Evolutionary conservation across 2,888 invertebrate genomes (phyloP).

Genomic region (Ophion ellenae): DNA sequence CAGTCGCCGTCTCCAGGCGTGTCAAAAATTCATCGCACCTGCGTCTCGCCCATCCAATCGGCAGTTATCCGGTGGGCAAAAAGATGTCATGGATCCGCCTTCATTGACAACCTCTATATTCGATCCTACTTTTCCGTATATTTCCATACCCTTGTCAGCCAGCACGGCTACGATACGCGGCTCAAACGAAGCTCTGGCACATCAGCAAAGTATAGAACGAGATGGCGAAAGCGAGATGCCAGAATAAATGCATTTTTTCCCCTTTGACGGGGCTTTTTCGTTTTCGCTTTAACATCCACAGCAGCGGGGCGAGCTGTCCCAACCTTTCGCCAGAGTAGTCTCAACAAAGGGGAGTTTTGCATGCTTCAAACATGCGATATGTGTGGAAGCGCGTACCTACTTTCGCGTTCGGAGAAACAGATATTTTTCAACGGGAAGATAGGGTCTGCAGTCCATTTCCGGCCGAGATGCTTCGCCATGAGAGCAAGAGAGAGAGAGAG

Average conservation of each 20-base stretch:
- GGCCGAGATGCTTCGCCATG: constrained; percentile 54
- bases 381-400: neutral
- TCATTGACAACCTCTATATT: constrained; percentile 50
- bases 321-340: constrained; percentile 62
- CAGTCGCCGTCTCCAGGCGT: neutral
- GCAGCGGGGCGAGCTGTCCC: constrained; percentile 49
- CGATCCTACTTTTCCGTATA: neutral
- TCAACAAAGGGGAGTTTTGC: constrained; percentile 65
- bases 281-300: constrained; percentile 53
- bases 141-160: constrained; percentile 27
- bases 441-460: constrained; percentile 64
- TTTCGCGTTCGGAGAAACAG: constrained; percentile 56
- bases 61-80: neutral
- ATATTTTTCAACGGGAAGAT: constrained; percentile 61
- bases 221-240: constrained; percentile 54
- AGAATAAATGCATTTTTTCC: constrained; percentile 72
- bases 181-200: constrained; percentile 32
- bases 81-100: neutral
- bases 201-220: constrained; percentile 14
- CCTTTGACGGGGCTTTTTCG: constrained; percentile 69
- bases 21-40: neutral
- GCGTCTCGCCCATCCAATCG: neutral
- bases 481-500: constrained; percentile 61
- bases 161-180: constrained; percentile 32
- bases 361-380: constrained; percentile 34